Evolutionary conservation across 2,888 invertebrate genomes (phyloP).

Genomic region (Sinodicranocentrus sp.): DNA sequence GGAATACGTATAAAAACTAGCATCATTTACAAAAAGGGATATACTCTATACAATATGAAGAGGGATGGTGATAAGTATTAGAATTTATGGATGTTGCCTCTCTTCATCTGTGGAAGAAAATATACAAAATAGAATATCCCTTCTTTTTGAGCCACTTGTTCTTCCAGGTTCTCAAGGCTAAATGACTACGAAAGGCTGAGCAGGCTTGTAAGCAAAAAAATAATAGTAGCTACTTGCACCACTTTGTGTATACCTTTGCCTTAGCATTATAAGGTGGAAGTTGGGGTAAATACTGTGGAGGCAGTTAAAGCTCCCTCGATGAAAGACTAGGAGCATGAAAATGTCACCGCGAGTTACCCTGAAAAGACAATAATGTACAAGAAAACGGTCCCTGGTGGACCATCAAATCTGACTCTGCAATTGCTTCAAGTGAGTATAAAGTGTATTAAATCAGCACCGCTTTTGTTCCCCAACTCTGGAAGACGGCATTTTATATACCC

Average conservation of each 20-base stretch:
- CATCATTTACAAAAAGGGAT: not conserved
- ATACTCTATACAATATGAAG: not conserved
- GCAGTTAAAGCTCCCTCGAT: conserved; percentile 68
- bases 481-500: too few relatives aligned
- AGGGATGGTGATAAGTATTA: conserved; percentile 53
- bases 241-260: not conserved
- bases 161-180: conserved; percentile 28
- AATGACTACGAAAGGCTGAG: conserved; percentile 36
- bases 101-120: conserved; percentile 41
- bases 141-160: conserved; percentile 3
- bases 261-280: too few relatives aligned
- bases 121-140: conserved; percentile 41
- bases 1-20: not conserved
- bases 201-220: not conserved
- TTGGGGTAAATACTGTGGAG: too few relatives aligned
- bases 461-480: not conserved
- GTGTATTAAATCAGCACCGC: conserved; percentile 14
- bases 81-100: conserved; percentile 60
- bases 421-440: conserved; percentile 49
- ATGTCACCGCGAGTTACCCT: conserved; percentile 76
- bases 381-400: conserved; percentile 76
- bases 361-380: conserved; percentile 77
- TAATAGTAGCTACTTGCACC: not conserved
- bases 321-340: conserved; percentile 76
- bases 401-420: conserved; percentile 70